These are phyloP conservation scores for Oscheius sp. DNA, from an alignment of 2,888 invertebrate species.

Conservation along the genomic window DNA sequence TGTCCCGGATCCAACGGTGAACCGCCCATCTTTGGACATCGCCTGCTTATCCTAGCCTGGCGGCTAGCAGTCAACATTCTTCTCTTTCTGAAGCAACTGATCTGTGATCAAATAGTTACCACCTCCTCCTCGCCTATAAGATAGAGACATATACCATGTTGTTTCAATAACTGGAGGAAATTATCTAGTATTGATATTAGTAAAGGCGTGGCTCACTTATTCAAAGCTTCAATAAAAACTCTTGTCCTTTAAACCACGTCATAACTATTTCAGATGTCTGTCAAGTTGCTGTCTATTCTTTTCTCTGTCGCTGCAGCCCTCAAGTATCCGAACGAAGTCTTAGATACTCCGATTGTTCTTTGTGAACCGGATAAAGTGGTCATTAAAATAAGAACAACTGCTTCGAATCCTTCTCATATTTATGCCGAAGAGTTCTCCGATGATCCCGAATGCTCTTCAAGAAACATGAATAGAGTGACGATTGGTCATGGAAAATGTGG, in stretches of 20 bases:
- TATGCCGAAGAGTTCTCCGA: conserved; percentile 67
- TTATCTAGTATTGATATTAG: too few relatives aligned
- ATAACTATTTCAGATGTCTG: conserved; percentile 1
- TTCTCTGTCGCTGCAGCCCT: conserved; percentile 13
- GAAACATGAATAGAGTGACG: conserved; percentile 63
- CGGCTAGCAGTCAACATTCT: background rate
- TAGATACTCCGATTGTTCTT: conserved; percentile 66
- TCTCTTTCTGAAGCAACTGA: too few relatives aligned
- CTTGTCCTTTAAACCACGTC: background rate
- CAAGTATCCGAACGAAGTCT: conserved; percentile 66
- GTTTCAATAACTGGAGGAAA: too few relatives aligned
- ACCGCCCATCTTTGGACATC: conserved; percentile 17
- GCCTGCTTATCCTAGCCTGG: background rate
- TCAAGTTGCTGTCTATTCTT: conserved; percentile 1
- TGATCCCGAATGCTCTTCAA: conserved; percentile 57
- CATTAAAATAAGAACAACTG: conserved; percentile 65
- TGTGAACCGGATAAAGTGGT: conserved; percentile 64
- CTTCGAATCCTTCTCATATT: conserved; percentile 68
- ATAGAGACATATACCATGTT: too few relatives aligned
- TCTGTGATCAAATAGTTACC: too few relatives aligned
- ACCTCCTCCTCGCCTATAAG: too few relatives aligned
- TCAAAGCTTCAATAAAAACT: too few relatives aligned
- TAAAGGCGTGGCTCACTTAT: too few relatives aligned
- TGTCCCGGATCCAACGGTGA: conserved; percentile 15
- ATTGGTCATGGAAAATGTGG: conserved; percentile 66